Conservation (phyloP, 2,113 vertebrate species). For the Gulo gulo region DNA sequence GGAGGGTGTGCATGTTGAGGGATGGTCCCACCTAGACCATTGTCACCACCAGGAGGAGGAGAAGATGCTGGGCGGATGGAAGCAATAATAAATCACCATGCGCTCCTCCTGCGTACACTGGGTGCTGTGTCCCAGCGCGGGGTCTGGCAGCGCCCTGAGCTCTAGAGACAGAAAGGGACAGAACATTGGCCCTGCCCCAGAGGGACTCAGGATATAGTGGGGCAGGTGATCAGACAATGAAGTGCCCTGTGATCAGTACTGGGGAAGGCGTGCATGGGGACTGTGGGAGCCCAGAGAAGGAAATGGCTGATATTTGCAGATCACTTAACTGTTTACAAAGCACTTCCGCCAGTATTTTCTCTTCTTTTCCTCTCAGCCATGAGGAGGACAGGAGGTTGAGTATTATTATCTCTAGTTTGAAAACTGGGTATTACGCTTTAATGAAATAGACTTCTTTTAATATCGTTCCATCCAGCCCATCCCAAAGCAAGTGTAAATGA, state of each 20-base stretch:
- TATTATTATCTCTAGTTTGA: neutral
- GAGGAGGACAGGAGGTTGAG: neutral
- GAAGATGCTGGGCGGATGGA: neutral
- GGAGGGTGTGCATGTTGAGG: neutral
- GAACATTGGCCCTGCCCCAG: neutral
- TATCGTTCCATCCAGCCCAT: neutral
- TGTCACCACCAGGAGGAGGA: neutral
- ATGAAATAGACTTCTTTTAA: neutral
- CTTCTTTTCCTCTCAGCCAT: neutral
- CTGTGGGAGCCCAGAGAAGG: neutral
- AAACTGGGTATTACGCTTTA: neutral
- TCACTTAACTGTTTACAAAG: neutral
- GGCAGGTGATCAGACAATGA: rapidly evolving
- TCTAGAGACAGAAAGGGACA: neutral
- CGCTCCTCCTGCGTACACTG: rapidly evolving
- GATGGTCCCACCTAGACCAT: neutral
- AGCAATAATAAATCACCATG: rapidly evolving
- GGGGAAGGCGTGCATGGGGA: rapidly evolving
- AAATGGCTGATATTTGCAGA: neutral
- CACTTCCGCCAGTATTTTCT: neutral
- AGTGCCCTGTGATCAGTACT: no score
- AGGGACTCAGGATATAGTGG: neutral
- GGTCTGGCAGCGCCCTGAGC: neutral
- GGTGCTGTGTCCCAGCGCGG: neutral
- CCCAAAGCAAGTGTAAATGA: neutral